These are phyloP conservation scores for Pygoscelis antarcticus DNA, from an alignment of 2,113 vertebrate genomes.

Conservation along the genomic window DNA sequence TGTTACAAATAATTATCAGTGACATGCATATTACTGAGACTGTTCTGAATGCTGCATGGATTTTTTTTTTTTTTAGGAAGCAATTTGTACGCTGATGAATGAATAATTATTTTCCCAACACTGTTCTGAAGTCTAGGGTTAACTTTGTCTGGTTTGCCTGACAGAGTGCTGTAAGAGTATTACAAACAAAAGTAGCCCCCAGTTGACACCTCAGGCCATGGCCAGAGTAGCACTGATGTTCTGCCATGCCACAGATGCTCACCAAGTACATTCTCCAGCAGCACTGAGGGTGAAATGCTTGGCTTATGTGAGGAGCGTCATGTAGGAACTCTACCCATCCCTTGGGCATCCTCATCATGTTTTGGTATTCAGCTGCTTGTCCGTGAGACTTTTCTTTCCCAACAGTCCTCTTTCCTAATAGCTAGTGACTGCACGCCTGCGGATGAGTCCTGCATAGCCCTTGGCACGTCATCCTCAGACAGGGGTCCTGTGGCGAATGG, in stretches of 20 bases:
- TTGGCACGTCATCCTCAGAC: accelerated
- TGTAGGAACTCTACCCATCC: not conserved
- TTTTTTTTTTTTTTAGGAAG: not conserved
- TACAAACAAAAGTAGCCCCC: not conserved
- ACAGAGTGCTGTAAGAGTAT: not conserved
- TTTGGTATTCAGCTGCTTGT: not conserved
- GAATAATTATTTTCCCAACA: not conserved
- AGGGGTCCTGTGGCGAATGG: not conserved
- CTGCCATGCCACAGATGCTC: not conserved
- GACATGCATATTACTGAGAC: not conserved
- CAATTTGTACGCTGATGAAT: not conserved
- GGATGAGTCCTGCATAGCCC: not conserved
- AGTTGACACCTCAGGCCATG: not conserved
- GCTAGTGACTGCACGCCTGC: not conserved
- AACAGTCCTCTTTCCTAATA: not conserved
- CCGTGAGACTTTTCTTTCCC: not conserved
- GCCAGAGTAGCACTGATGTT: not conserved
- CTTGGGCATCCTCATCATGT: accelerated
- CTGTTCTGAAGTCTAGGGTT: not conserved
- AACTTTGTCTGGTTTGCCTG: not conserved
- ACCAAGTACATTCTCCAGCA: not conserved
- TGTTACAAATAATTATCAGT: not conserved
- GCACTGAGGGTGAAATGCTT: not conserved
- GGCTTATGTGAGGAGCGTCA: not conserved
- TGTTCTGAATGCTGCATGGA: not conserved